These are phyloP conservation scores for Istiophorus platypterus DNA, from an alignment of 2,113 vertebrate species.

Conservation along the genomic window DNA sequence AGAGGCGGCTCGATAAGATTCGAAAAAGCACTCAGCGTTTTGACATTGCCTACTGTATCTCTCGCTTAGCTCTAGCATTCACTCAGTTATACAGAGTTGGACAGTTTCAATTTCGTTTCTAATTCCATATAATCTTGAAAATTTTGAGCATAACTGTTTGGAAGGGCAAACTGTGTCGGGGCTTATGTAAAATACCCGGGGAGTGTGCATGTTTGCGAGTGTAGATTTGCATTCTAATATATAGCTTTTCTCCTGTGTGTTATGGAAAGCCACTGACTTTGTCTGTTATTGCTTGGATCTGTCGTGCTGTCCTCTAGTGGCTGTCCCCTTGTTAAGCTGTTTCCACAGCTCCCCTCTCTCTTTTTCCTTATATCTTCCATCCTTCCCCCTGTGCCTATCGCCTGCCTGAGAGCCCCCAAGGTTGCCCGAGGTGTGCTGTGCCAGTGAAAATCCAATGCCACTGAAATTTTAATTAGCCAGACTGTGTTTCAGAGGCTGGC, in stretches of 20 bases:
- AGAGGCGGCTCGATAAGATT: constrained; percentile 68
- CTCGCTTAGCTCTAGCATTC: constrained; percentile 47
- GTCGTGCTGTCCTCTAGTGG: constrained; percentile 62
- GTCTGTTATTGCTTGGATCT: constrained; percentile 42
- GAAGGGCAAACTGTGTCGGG: constrained; percentile 63
- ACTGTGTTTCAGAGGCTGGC: constrained; percentile 74
- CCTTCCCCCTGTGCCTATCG: constrained; percentile 54
- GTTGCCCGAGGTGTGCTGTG: constrained; percentile 79
- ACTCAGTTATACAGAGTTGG: constrained; percentile 38
- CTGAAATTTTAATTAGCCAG: constrained; percentile 83
- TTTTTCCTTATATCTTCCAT: constrained; percentile 36
- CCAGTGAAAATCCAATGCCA: constrained; percentile 81
- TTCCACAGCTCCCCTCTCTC: constrained; percentile 14
- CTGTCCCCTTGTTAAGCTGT: constrained; percentile 47
- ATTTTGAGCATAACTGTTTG: constrained; percentile 43
- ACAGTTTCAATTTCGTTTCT: constrained; percentile 71
- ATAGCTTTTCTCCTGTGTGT: constrained; percentile 35
- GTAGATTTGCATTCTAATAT: constrained; percentile 66
- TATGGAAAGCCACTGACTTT: constrained; percentile 44
- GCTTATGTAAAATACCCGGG: constrained; percentile 67
- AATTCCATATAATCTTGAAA: constrained; percentile 65
- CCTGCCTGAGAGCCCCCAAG: constrained; percentile 72
- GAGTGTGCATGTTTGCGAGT: constrained; percentile 47
- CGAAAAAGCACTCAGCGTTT: constrained; percentile 72
- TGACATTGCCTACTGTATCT: constrained; percentile 60